Percentiles rank a stretch among this genome's conserved stretches.
Evolutionary conservation across 2,888 invertebrate genomes (phyloP).

Genomic region (Oxytorus armatus): DNA sequence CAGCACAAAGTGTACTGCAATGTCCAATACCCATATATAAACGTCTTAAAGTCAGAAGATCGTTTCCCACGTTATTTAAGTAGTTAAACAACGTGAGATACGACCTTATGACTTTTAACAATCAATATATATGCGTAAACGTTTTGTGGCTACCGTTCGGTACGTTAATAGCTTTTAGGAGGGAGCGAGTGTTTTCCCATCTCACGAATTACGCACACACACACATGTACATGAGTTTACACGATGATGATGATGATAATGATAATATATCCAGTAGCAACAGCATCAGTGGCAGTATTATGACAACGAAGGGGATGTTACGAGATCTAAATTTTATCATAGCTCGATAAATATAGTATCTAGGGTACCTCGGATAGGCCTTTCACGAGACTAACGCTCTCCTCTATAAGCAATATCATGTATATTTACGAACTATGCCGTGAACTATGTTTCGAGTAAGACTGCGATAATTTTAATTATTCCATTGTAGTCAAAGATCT

Average conservation of each 20-base stretch:
- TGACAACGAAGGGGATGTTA: constrained; percentile 41
- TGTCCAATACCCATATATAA: background rate
- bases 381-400: constrained; percentile 41
- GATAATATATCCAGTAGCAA: constrained; percentile 43
- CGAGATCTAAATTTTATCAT: constrained; percentile 32
- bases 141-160: background rate
- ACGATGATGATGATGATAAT: constrained; percentile 47
- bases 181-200: constrained; percentile 39
- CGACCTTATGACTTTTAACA: constrained; percentile 4
- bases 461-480: no score
- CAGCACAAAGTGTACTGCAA: constrained; percentile 46
- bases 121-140: background rate
- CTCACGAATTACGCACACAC: constrained; percentile 15
- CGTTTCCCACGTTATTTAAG: background rate
- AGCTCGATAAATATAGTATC: constrained; percentile 39
- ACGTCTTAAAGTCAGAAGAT: constrained; percentile 6
- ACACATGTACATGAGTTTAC: constrained; percentile 1
- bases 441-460: no score
- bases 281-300: constrained; percentile 34
- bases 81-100: background rate
- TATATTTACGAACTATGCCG: background rate
- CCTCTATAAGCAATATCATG: constrained; percentile 14
- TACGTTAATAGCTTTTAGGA: constrained; percentile 46
- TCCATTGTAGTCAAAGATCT: no score
- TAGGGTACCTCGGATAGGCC: constrained; percentile 17